Evolutionary conservation across 1,140 invertebrate species (phyloP), one percentile per base, ranked within the genome.

Genomic region (Drosophila truncata): DNA sequence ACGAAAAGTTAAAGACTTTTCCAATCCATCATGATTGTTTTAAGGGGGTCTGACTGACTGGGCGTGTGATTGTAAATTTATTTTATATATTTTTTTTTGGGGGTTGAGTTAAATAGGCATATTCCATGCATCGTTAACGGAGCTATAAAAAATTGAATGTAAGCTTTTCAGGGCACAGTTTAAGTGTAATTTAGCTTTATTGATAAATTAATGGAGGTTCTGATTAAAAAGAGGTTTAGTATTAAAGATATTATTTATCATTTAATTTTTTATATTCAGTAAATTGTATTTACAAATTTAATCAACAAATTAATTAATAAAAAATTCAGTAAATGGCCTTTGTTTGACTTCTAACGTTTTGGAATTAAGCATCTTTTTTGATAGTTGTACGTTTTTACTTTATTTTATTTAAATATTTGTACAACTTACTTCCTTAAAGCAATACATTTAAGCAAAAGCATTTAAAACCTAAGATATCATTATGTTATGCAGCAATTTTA

Each of bases 21-120:
- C 25, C 69, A 37, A 60, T 72, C 35, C 65, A 72, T 72, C 52
- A 59, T 42, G 27, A 37, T 66, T 41, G 65, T 52, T 54, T 54
- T 35, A 66, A 31, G 35, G 18, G 60, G 18, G 4, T 6, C 46
- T 16, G 20, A 27, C 27, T 62, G 62, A 39, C 55, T 61, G 63
- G 64, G 50, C 63, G 59, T 80, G 72, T 66, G 82, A 86, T 82
- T 75, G 57, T 71, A 86, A 83, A 80, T 78, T 55, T 37, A 37
- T 37, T 54, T 55, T 23, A 11, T 49, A 11, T 49, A 31, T n/a
- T 55, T 25, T 55, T 64, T 42, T 18, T 3, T 75, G 75, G 42
- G 18, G 77, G 49, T 44, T 11, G 29, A 41, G n/a, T 55, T 62
- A 74, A 61, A 63, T 78, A 66, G 71, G 82, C 78, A 70, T 72